A percentile compares a stretch with the other conserved stretches of the same genome.
Conservation (phyloP, 2,797 vertebrate species). For the Psittacula echo region DNA sequence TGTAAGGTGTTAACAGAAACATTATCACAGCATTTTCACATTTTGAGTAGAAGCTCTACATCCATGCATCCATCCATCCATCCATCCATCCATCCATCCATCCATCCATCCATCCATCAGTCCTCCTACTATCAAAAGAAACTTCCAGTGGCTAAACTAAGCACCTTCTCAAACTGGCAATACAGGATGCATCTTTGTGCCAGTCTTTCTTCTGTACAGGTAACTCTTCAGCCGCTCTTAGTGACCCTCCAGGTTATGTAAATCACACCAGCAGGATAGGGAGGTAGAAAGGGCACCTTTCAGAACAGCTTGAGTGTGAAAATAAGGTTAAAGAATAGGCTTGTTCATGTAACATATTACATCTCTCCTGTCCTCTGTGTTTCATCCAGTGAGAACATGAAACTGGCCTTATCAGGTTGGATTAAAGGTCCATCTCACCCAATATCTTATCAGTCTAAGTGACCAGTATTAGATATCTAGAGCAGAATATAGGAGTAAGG, state of each 20-base stretch:
- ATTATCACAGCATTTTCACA: neutral
- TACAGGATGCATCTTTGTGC: neutral
- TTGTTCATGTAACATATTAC: neutral
- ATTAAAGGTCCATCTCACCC: neutral
- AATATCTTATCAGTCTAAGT: neutral
- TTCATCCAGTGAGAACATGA: neutral
- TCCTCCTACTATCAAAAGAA: neutral
- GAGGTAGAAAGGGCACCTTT: neutral
- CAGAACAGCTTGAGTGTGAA: neutral
- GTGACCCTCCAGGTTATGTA: fast-evolving
- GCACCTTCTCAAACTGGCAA: neutral
- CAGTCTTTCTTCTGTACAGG: neutral
- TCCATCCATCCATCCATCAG: too few relatives aligned
- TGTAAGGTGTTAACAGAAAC: neutral
- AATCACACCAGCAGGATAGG: neutral
- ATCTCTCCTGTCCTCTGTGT: neutral
- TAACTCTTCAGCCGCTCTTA: neutral
- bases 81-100: too few relatives aligned
- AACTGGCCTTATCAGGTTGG: neutral
- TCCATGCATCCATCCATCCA: neutral
- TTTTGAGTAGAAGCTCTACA: neutral
- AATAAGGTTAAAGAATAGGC: neutral
- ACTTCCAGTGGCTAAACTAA: neutral
- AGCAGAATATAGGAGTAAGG: neutral
- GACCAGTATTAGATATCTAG: neutral